Conservation (phyloP, 2,888 invertebrate species). For the Notodonta ziczac region DNA sequence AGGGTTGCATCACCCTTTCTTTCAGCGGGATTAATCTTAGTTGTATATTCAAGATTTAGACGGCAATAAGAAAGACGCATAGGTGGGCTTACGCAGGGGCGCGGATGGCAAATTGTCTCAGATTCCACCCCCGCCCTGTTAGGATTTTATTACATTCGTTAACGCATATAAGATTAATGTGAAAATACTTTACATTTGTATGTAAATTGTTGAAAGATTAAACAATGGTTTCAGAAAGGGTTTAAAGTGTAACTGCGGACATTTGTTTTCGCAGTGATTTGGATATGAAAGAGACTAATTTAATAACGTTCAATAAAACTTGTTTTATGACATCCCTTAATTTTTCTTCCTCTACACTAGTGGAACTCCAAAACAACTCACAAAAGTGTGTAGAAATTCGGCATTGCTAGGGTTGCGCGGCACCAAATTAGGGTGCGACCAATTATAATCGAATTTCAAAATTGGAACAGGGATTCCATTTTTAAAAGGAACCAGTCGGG, state of each 20-base stretch:
- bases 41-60: slow-evolving; percentile 84
- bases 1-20: slow-evolving; percentile 78
- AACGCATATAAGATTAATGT: slow-evolving; percentile 80
- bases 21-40: slow-evolving; percentile 82
- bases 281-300: neutral
- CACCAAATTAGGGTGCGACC: slow-evolving; percentile 15
- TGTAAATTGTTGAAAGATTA: slow-evolving; percentile 61
- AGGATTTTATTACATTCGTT: slow-evolving; percentile 83
- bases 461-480: slow-evolving; percentile 46
- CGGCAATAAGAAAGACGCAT: slow-evolving; percentile 83
- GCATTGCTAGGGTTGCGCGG: neutral
- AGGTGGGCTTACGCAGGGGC: slow-evolving; percentile 80
- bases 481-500: slow-evolving; percentile 54
- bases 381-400: neutral
- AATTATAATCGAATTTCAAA: slow-evolving; percentile 39
- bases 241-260: slow-evolving; percentile 13
- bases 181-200: slow-evolving; percentile 71
- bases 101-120: slow-evolving; percentile 81
- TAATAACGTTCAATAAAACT: neutral
- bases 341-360: neutral
- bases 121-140: slow-evolving; percentile 67
- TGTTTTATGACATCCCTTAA: neutral
- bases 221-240: slow-evolving; percentile 16
- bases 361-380: neutral
- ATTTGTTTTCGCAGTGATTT: slow-evolving; percentile 16